Conservation (phyloP, 2,797 vertebrate genomes). For the Rhinoraja longicauda region DNA sequence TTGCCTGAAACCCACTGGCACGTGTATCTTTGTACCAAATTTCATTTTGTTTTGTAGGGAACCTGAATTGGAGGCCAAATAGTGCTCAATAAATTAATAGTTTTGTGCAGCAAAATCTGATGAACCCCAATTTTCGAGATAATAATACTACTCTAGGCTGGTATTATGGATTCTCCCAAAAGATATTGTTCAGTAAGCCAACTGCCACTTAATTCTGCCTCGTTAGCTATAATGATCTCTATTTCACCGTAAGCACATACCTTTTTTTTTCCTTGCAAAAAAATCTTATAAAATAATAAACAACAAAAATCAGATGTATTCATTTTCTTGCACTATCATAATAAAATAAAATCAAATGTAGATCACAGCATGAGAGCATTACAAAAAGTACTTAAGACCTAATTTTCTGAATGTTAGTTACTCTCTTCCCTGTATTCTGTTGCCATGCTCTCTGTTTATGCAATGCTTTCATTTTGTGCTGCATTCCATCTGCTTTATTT, state of each 20-base stretch:
- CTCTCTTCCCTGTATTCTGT: background rate
- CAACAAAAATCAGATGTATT: background rate
- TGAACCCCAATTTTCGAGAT: no score
- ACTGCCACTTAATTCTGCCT: background rate
- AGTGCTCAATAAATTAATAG: no score
- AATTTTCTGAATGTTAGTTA: background rate
- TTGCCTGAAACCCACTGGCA: no score
- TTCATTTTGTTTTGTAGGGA: no score
- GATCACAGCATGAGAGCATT: background rate
- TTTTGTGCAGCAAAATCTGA: no score
- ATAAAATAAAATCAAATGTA: background rate
- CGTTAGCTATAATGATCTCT: background rate
- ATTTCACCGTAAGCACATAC: background rate
- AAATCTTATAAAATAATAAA: background rate
- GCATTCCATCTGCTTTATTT: background rate
- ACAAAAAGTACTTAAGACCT: background rate
- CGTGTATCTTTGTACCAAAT: no score
- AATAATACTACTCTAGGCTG: background rate
- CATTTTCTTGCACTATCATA: background rate
- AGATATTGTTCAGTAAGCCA: background rate
- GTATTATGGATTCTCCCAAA: background rate
- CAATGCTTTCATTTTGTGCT: background rate
- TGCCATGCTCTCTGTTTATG: background rate
- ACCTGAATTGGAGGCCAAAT: no score
- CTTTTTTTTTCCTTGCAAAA: background rate